Conservation (phyloP, 1,140 invertebrate species). For the Sipha flava region DNA sequence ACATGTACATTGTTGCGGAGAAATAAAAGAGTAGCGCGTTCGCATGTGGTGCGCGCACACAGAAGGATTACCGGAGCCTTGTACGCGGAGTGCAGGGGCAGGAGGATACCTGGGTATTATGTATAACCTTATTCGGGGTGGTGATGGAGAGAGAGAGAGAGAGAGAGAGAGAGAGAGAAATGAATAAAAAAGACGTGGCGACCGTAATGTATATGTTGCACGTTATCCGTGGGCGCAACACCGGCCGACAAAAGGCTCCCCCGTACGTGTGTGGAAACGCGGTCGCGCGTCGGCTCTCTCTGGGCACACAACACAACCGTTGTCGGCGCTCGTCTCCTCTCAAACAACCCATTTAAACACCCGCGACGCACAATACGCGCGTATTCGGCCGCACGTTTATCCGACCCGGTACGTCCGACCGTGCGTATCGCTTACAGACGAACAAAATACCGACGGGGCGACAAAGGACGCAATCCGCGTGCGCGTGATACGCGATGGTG, state of each 20-base stretch:
- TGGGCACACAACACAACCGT: background rate
- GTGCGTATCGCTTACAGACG: background rate
- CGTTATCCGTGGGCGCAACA: background rate
- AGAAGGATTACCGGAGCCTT: conserved; percentile 27
- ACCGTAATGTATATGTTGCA: background rate
- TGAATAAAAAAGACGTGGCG: background rate
- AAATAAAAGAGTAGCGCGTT: conserved; percentile 1
- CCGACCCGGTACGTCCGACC: no score
- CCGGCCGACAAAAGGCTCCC: background rate
- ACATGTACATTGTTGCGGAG: conserved; percentile 15
- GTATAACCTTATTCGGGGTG: no score
- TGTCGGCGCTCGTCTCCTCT: background rate
- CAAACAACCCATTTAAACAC: background rate
- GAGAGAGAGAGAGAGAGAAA: no score
- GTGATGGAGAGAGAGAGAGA: no score
- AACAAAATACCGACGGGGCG: background rate
- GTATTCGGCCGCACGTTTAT: no score
- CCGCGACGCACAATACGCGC: background rate
- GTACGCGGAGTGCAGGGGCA: no score
- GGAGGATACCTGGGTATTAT: no score
- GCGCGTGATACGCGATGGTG: background rate
- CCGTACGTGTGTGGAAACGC: background rate
- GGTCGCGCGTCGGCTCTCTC: no score
- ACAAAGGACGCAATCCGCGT: background rate
- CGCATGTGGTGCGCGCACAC: no score